A percentile compares a stretch with the other conserved stretches of the same genome.
These are phyloP conservation scores for Caenorhabditis sp. DNA, from an alignment of 2,888 invertebrate genomes.

Conservation along the genomic window DNA sequence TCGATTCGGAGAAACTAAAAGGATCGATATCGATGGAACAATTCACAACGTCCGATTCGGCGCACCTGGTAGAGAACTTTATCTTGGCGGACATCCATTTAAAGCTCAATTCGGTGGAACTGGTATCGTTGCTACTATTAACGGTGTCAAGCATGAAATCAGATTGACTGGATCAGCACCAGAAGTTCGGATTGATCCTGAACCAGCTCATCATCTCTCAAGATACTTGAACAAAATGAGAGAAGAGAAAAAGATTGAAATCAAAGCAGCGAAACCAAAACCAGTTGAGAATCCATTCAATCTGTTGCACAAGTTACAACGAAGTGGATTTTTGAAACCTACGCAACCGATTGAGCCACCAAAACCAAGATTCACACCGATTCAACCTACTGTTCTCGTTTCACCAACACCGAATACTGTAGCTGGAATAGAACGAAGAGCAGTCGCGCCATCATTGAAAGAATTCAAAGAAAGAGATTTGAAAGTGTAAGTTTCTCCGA, in stretches of 20 bases:
- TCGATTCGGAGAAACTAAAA: conserved; percentile 62
- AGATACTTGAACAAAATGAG: conserved; percentile 49
- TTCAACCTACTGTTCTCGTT: not conserved
- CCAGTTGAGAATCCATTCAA: conserved; percentile 23
- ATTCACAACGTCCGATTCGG: conserved; percentile 82
- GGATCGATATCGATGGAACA: conserved; percentile 71
- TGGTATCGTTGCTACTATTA: conserved; percentile 82
- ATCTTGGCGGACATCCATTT: conserved; percentile 86
- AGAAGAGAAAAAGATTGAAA: conserved; percentile 35
- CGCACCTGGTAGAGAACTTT: conserved; percentile 88
- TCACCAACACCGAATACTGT: not conserved
- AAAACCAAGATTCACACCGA: not conserved
- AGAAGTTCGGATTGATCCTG: conserved; percentile 87
- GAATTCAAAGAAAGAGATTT: conserved; percentile 55
- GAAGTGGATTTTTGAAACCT: conserved; percentile 13
- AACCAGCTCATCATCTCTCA: conserved; percentile 80
- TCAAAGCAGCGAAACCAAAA: conserved; percentile 25
- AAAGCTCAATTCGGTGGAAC: conserved; percentile 85
- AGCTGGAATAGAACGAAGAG: conserved; percentile 21
- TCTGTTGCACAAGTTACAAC: conserved; percentile 26
- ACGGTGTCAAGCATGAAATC: conserved; percentile 81
- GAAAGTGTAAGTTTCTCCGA: conserved; percentile 37
- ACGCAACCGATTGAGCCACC: conserved; percentile 2
- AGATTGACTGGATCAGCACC: conserved; percentile 90
- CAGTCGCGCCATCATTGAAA: conserved; percentile 73